phyloP scores from a whole-genome alignment of 2,797 vertebrate genomes.

The Carapus acus region DNA sequence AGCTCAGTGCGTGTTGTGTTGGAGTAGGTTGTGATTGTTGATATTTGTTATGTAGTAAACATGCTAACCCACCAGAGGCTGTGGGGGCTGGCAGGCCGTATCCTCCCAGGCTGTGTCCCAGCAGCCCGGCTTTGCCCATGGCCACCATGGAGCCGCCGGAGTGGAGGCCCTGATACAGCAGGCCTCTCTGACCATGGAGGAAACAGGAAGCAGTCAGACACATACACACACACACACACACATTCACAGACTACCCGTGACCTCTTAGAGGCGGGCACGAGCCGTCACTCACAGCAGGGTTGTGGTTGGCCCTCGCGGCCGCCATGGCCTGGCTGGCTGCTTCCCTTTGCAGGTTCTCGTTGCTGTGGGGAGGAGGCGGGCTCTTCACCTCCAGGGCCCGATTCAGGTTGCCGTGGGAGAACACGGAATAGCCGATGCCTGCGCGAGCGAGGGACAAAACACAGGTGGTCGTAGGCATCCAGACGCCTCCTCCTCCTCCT shows the following conservation, averaged over 20 bases:
- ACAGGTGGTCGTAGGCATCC: constrained; percentile 48
- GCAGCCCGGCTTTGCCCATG: constrained; percentile 70
- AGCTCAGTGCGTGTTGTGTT: too few relatives aligned
- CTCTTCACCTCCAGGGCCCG: constrained; percentile 79
- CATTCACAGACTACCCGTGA: too few relatives aligned
- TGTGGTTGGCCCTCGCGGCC: constrained; percentile 59
- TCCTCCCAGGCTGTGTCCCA: constrained; percentile 68
- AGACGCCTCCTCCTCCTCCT: constrained; percentile 18
- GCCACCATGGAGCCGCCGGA: constrained; percentile 70
- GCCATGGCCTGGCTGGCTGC: constrained; percentile 55
- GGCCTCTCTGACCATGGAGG: constrained; percentile 68
- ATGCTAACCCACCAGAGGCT: constrained; percentile 67
- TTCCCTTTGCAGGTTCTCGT: constrained; percentile 72
- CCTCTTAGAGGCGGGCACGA: too few relatives aligned
- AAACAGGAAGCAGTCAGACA: not conserved
- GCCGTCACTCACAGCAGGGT: constrained; percentile 67
- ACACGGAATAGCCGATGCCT: constrained; percentile 82
- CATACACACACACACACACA: too few relatives aligned
- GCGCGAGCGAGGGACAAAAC: constrained; percentile 41
- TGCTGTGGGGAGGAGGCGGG: constrained; percentile 72
- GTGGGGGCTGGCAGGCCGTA: constrained; percentile 72
- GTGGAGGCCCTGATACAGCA: constrained; percentile 79
- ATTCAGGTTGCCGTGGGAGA: constrained; percentile 76
- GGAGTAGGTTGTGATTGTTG: not conserved
- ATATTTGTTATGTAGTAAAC: not conserved